phyloP scores from a whole-genome alignment of 2,797 vertebrate species.

The Uromys caudimaculatus region DNA sequence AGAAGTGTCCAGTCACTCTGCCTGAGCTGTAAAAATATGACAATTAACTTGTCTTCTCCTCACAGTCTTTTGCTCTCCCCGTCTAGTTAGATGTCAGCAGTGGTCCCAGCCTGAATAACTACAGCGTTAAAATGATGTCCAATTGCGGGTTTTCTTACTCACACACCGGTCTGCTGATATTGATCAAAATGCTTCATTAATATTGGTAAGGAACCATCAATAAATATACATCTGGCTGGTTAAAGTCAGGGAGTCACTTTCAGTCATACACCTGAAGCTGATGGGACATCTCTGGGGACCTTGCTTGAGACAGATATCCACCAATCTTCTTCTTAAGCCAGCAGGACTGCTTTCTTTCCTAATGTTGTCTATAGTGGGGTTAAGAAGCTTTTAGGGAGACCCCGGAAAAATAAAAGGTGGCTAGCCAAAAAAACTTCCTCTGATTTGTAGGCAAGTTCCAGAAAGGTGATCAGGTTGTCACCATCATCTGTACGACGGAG shows the following conservation, averaged over 20 bases:
- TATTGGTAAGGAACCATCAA: not conserved
- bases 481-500: not conserved
- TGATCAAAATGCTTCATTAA: not conserved
- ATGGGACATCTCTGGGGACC: accelerated
- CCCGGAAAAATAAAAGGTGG: not conserved
- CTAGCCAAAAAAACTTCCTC: not conserved
- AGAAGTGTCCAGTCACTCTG: not conserved
- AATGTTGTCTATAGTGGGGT: too few relatives aligned
- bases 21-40: not conserved
- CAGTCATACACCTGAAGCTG: not conserved
- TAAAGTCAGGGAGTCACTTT: not conserved
- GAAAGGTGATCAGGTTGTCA: not conserved
- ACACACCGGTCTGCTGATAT: not conserved
- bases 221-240: not conserved
- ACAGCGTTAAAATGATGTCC: not conserved
- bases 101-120: not conserved
- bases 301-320: not conserved
- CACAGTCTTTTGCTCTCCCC: accelerated
- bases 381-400: not conserved
- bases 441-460: not conserved
- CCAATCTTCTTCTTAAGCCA: not conserved
- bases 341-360: not conserved
- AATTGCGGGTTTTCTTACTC: not conserved
- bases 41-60: not conserved
- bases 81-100: not conserved